These are phyloP conservation scores for Koerneria pararmatus DNA, from an alignment of 2,888 invertebrate genomes.

Conservation along the genomic window DNA sequence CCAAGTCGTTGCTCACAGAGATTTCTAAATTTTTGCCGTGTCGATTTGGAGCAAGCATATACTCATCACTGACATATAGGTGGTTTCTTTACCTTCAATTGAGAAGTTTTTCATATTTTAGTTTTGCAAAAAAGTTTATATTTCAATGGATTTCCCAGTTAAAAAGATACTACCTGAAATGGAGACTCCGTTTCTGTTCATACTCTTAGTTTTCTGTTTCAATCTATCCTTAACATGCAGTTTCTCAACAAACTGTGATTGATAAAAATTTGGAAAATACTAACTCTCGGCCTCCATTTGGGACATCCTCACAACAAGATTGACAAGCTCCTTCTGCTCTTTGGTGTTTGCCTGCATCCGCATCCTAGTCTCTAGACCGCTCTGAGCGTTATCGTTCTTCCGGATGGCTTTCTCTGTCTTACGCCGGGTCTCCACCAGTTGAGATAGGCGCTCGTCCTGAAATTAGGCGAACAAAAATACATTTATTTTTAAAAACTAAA, in stretches of 20 bases:
- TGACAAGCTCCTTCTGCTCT: slow-evolving; percentile 82
- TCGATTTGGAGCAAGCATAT: not conserved
- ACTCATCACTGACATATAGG: not conserved
- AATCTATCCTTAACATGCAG: not conserved
- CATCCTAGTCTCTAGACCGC: slow-evolving; percentile 11
- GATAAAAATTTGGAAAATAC: slow-evolving; percentile 24
- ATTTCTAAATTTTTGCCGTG: slow-evolving; percentile 40
- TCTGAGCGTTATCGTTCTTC: slow-evolving; percentile 27
- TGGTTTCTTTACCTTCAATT: too few species aligned
- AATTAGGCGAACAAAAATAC: slow-evolving; percentile 12
- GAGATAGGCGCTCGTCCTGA: slow-evolving; percentile 32
- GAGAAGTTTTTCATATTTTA: too few species aligned
- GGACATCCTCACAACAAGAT: slow-evolving; percentile 83
- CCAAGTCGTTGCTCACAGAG: slow-evolving; percentile 51
- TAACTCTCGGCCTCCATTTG: slow-evolving; percentile 87
- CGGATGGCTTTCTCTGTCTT: slow-evolving; percentile 50
- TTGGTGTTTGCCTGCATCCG: slow-evolving; percentile 64
- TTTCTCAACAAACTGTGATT: not conserved
- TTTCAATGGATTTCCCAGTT: not conserved
- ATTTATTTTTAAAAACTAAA: not conserved
- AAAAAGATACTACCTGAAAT: not conserved
- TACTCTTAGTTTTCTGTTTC: slow-evolving; percentile 9
- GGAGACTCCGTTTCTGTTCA: not conserved
- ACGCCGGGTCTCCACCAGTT: slow-evolving; percentile 43
- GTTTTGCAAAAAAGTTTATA: slow-evolving; percentile 1